Evolutionary conservation across 2,797 vertebrate genomes (phyloP).

Genomic region (Phalloptychus januarius): DNA sequence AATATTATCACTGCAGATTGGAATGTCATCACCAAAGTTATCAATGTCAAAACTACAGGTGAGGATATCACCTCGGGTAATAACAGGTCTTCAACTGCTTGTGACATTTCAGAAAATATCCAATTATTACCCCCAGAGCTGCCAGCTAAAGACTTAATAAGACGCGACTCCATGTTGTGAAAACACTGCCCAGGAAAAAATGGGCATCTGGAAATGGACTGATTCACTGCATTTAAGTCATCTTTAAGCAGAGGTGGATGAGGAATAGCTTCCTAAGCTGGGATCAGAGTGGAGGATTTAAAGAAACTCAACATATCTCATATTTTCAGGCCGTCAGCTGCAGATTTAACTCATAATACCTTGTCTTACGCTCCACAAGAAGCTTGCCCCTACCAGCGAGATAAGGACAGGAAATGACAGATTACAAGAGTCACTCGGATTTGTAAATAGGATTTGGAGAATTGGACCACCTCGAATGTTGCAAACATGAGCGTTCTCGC

Average conservation of each 20-base stretch:
- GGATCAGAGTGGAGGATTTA: slow-evolving; percentile 68
- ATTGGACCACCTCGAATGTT: slow-evolving; percentile 62
- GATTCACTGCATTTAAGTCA: slow-evolving; percentile 43
- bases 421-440: slow-evolving; percentile 67
- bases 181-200: slow-evolving; percentile 31
- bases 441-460: slow-evolving; percentile 70
- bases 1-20: slow-evolving; percentile 42
- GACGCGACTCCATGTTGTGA: slow-evolving; percentile 21
- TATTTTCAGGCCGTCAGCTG: slow-evolving; percentile 60
- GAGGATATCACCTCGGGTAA: slow-evolving; percentile 37
- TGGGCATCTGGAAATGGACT: slow-evolving; percentile 44
- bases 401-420: slow-evolving; percentile 68
- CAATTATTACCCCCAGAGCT: slow-evolving; percentile 33
- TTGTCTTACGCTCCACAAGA: slow-evolving; percentile 42
- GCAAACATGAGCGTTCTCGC: slow-evolving; percentile 44
- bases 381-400: slow-evolving; percentile 51
- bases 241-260: slow-evolving; percentile 49
- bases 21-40: slow-evolving; percentile 49
- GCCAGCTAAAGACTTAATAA: slow-evolving; percentile 22
- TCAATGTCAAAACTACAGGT: slow-evolving; percentile 55
- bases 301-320: slow-evolving; percentile 66
- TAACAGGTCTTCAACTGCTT: slow-evolving; percentile 21
- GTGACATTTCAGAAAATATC: slow-evolving; percentile 31
- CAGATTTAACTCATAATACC: slow-evolving; percentile 56
- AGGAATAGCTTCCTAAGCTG: slow-evolving; percentile 57